A percentile compares a stretch with the other conserved stretches of the same genome.
These are phyloP conservation scores for Oryzias melastigma DNA, from an alignment of 2,113 vertebrate genomes.

Conservation along the genomic window DNA sequence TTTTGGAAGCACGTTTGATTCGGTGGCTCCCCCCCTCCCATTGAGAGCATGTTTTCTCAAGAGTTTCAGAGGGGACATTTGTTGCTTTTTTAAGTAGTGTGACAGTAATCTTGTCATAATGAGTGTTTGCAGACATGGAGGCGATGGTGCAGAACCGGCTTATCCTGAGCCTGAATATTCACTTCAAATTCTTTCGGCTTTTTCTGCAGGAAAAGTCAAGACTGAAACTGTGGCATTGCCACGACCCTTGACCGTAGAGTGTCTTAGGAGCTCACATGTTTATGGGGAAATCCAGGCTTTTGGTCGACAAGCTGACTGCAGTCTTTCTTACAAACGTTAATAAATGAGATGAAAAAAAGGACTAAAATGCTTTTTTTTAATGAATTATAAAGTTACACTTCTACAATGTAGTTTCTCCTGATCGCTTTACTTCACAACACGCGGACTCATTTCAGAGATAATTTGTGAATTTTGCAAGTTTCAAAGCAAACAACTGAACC, in stretches of 20 bases:
- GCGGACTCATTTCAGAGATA: too few relatives aligned
- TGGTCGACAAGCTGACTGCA: background rate
- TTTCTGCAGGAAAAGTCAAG: conserved; percentile 9
- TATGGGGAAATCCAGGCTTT: conserved; percentile 11
- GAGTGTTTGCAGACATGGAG: conserved; percentile 52
- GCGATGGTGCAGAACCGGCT: conserved; percentile 59
- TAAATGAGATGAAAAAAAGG: background rate
- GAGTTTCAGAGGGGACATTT: conserved; percentile 52
- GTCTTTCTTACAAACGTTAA: background rate
- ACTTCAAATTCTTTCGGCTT: conserved; percentile 2
- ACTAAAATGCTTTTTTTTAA: background rate
- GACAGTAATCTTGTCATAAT: conserved; percentile 73
- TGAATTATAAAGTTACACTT: too few relatives aligned
- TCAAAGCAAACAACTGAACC: too few relatives aligned
- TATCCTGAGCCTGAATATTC: conserved; percentile 12
- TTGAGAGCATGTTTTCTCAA: conserved; percentile 59
- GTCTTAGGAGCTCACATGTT: conserved; percentile 43
- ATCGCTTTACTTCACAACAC: too few relatives aligned
- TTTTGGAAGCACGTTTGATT: conserved; percentile 58
- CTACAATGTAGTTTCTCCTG: too few relatives aligned
- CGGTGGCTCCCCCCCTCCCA: conserved; percentile 51
- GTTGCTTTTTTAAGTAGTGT: conserved; percentile 58
- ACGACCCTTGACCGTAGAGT: conserved; percentile 41
- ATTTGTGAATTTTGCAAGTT: too few relatives aligned
- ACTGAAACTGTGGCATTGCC: conserved; percentile 4